Evolutionary conservation across 2,797 vertebrate species (phyloP), one percentile per base, ranked within the genome.

Genomic region (Amblyopsis hoosieri): DNA sequence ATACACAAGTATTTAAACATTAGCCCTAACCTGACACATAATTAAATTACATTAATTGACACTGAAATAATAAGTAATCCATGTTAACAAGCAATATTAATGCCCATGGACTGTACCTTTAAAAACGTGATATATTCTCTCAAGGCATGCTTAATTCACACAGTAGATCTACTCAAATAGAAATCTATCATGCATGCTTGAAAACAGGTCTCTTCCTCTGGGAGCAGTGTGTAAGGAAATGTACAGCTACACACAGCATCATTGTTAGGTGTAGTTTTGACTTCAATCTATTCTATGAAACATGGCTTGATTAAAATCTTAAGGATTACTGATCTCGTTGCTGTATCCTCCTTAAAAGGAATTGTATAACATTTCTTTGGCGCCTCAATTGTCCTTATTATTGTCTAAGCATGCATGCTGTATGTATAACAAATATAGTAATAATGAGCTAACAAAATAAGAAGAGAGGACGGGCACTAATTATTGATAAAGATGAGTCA

Each of bases 401-500:
- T 29, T 53, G 45, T 17, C 17, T 57, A 17, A 60, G 14, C 12
- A 55, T 57, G n/a, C 33, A 12, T 57, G 19, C 11, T 67, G 71
- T 10, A 53, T 60, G 7, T 14, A 50, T 50, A 50, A 50, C 7
- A 13, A 50, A 14, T 7, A 50, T 3, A 6, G 9, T 50, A 6
- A 42, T 12, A 52, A 53, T 83, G 69, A 76, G 48, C 52, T 76
- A 79, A 84, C 48, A 60, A 75, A 60, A 64, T 73, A 53, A 66
- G 80, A 75, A 74, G 33, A 63, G 56, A 14, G 12, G 31, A 14
- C 13, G 3, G 6, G 3, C 50, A 72, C 60, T 74, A 69, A 81
- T 81, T 73, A 86, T 80, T 86, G 75, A 84, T 86, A 57, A 71
- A 74, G 52, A 72, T 57, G 49, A 80, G 74, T 58, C 60, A 71